Conservation (phyloP, 2,113 vertebrate genomes). For the Malurus alboscapulatus region DNA sequence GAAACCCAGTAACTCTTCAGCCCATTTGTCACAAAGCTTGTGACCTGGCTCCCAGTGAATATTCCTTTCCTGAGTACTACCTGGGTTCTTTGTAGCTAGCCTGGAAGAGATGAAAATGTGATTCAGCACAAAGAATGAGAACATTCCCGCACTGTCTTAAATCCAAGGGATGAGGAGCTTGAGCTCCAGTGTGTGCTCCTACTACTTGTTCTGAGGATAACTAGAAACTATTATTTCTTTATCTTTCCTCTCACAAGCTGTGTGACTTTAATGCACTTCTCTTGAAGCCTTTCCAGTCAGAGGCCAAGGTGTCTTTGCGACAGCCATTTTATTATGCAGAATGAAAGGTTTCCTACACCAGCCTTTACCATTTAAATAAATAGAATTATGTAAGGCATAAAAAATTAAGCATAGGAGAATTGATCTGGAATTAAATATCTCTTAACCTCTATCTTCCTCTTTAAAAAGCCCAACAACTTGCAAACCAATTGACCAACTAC, state of each 20-base stretch:
- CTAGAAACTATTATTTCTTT: background rate
- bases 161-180: background rate
- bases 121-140: background rate
- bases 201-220: background rate
- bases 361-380: background rate
- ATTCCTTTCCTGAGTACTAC: background rate
- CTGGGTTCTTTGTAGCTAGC: background rate
- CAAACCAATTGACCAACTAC: background rate
- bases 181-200: background rate
- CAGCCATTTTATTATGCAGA: background rate
- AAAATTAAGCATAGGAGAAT: background rate
- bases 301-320: background rate
- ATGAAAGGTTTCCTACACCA: background rate
- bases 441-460: background rate
- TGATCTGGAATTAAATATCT: background rate
- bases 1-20: background rate
- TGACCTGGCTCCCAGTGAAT: background rate
- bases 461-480: background rate
- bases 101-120: background rate
- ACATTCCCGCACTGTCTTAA: background rate
- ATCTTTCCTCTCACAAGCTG: background rate
- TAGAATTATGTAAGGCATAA: background rate
- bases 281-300: background rate
- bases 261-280: background rate
- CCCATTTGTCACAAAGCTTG: background rate